Conservation (phyloP, 1,140 invertebrate species). For the Brachionus koreanus region DNA sequence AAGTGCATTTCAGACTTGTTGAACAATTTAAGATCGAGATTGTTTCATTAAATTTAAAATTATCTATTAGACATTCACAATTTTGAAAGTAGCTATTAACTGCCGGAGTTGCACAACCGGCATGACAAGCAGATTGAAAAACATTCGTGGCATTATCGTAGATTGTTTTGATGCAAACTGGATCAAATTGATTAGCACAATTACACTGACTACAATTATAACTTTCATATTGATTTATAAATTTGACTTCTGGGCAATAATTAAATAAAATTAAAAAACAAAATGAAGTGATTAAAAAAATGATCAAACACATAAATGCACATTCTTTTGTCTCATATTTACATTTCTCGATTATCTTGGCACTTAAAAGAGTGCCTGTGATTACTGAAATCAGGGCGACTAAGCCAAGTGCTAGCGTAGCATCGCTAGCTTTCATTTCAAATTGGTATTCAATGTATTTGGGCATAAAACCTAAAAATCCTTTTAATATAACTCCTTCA, state of each 20-base stretch:
- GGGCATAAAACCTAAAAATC: slow-evolving; percentile 9
- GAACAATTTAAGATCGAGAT: neutral
- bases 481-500: slow-evolving; percentile 1
- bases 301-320: neutral
- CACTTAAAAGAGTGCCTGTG: neutral
- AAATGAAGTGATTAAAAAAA: slow-evolving; percentile 21
- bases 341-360: neutral
- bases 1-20: neutral
- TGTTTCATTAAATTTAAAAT: neutral
- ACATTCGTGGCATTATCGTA: neutral
- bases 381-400: slow-evolving; percentile 7
- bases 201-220: neutral
- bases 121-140: slow-evolving; percentile 21
- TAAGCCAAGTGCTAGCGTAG: neutral
- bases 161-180: neutral
- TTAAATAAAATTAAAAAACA: neutral
- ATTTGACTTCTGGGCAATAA: slow-evolving; percentile 3
- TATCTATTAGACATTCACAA: neutral
- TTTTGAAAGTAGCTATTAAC: neutral
- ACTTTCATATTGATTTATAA: neutral
- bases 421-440: neutral
- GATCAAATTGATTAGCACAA: neutral
- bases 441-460: slow-evolving; percentile 34
- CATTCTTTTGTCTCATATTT: neutral
- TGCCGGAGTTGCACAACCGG: neutral